Conservation (phyloP, 2,797 vertebrate species). For the Prionace glauca region DNA sequence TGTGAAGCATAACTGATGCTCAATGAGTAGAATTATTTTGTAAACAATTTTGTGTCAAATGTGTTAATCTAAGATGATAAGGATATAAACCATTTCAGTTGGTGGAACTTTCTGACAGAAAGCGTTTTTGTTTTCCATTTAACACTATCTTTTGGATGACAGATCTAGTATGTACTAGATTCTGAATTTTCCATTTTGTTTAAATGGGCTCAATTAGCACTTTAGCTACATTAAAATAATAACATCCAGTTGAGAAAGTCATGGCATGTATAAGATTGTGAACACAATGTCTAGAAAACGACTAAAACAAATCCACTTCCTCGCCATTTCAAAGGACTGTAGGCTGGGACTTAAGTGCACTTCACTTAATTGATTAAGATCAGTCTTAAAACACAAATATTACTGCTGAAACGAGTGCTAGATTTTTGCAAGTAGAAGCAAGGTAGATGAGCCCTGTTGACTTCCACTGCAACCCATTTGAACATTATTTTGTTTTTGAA, state of each 20-base stretch:
- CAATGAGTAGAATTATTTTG: not conserved
- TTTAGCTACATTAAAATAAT: not conserved
- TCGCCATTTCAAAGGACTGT: not conserved
- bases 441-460: not conserved
- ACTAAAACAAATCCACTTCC: not conserved
- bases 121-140: not conserved
- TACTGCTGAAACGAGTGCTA: not conserved
- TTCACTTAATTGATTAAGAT: not conserved
- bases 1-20: not conserved
- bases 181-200: not conserved
- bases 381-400: not conserved
- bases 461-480: not conserved
- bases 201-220: not conserved
- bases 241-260: no score
- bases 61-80: not conserved
- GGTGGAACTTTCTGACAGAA: not conserved
- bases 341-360: not conserved
- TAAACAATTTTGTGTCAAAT: not conserved
- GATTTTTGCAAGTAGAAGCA: not conserved
- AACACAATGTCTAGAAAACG: not conserved
- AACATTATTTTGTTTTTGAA: conserved; percentile 18
- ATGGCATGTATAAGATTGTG: not conserved
- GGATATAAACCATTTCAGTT: not conserved
- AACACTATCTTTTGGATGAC: not conserved
- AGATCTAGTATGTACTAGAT: not conserved